Base-by-base conservation (phyloP, 2,797 vertebrate species). In the Tadarida brasiliensis region DNA sequence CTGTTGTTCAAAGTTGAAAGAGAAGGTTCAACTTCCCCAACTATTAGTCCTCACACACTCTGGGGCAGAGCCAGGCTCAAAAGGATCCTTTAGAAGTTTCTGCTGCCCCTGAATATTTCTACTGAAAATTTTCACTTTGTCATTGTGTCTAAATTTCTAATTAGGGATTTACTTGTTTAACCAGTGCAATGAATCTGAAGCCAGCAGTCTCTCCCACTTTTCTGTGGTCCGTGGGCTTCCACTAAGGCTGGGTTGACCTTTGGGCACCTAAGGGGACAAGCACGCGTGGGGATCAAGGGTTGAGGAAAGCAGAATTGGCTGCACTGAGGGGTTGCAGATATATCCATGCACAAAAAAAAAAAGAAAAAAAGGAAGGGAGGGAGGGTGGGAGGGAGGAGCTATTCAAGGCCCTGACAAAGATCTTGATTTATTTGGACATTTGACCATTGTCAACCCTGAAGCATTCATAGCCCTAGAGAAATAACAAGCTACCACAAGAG, bases 1-100 rank as follows among this genome's bases (percentile, higher is more conserved):
- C 56, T 94, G 57, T 71, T 81, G 17, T 67, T 91, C 56, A 49
- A 94, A 77, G 19, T 49, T 78, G 71, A 63, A 65, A 76, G 44
- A 51, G 19, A 74, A 54, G 30, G 26, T 15, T 65, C 11, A 10
- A 20, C 33, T 47, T 63, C 17, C 17, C 28, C 15, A 78, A 47
- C 71, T 63, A 2, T 4, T 30, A 49, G 20, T 30, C 24, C 17
- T 35, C 67, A 67, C 22, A 51, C 22, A 30, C 76, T 44, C 16
- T 61, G 6, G 12, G 67, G 6, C 67, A 88, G 30, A 67, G 26
- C 39, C 6, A 2, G n/a, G 39, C 51, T 61, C 63, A 20, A 68
- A 67, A 86, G 3, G 17, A 86, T n/a, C 12, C n/a, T 61, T 67
- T 74, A 56, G 80, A 81, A 65, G 65, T 39, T 65, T 44, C 2